phyloP scores from a whole-genome alignment of 1,140 invertebrate species.

The Drosophila parabipectinata region DNA sequence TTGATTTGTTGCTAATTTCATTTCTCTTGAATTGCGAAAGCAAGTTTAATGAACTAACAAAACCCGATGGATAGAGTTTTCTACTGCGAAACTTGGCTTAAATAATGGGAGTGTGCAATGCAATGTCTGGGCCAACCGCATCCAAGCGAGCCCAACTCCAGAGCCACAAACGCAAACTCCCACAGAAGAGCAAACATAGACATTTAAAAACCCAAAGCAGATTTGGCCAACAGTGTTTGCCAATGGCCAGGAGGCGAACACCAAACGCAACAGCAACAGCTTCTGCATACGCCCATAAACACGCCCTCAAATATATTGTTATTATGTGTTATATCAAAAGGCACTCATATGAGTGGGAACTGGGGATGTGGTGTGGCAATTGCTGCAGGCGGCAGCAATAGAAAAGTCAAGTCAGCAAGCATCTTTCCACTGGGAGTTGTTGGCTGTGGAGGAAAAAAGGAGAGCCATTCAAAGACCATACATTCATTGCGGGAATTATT shows the following conservation, averaged over 20 bases:
- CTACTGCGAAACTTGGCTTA: conserved; percentile 23
- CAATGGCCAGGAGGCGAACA: conserved; percentile 64
- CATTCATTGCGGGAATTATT: background rate
- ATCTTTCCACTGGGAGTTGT: conserved; percentile 21
- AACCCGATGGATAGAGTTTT: conserved; percentile 1
- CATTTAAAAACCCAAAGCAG: conserved; percentile 45
- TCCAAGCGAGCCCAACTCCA: conserved; percentile 18
- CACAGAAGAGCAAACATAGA: conserved; percentile 19
- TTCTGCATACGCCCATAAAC: conserved; percentile 31
- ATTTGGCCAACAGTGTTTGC: conserved; percentile 68
- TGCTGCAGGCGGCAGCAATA: conserved; percentile 35
- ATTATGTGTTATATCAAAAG: conserved; percentile 75
- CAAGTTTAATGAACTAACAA: conserved; percentile 19
- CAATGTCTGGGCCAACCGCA: conserved; percentile 27
- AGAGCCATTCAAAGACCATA: conserved; percentile 3
- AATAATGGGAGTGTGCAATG: conserved; percentile 2
- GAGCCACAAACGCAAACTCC: conserved; percentile 20
- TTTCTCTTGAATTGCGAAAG: conserved; percentile 46
- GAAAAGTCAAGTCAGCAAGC: conserved; percentile 38
- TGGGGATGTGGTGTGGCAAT: conserved; percentile 6
- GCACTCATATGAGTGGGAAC: conserved; percentile 5
- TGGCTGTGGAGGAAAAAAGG: background rate
- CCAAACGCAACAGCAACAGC: conserved; percentile 40
- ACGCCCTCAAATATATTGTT: conserved; percentile 60
- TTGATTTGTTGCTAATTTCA: conserved; percentile 56